phyloP scores from a whole-genome alignment of 1,140 invertebrate species.

The Stratiolaelaps scimitus region DNA sequence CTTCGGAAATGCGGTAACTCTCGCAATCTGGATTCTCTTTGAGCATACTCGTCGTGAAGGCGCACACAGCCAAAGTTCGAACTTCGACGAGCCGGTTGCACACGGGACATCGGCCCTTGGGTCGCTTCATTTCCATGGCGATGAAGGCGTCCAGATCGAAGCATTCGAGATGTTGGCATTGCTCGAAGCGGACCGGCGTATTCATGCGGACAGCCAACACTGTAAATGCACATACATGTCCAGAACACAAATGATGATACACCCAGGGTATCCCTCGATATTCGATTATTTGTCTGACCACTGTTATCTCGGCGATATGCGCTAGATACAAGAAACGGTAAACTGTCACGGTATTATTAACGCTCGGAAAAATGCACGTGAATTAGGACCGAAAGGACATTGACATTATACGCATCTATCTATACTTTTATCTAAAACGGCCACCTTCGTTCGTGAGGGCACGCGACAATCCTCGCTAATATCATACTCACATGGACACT shows the following conservation, averaged over 20 bases:
- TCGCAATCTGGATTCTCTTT: neutral
- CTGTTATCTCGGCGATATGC: too few relatives aligned
- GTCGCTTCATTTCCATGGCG: neutral
- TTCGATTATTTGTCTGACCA: too few relatives aligned
- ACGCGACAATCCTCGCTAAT: too few relatives aligned
- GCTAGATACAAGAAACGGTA: too few relatives aligned
- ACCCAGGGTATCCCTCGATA: neutral
- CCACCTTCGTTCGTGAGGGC: too few relatives aligned
- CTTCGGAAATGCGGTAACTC: neutral
- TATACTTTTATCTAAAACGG: too few relatives aligned
- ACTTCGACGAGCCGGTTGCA: conserved; percentile 7
- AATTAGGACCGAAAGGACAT: too few relatives aligned
- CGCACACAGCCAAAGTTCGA: neutral
- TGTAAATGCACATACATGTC: neutral
- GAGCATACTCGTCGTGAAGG: neutral
- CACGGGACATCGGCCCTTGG: conserved; percentile 13
- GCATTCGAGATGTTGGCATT: conserved; percentile 5
- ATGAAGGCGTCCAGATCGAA: conserved; percentile 18
- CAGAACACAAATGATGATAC: conserved; percentile 8
- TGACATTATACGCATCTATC: too few relatives aligned
- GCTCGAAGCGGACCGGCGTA: conserved; percentile 1
- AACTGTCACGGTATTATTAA: too few relatives aligned
- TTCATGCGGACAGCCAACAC: neutral
- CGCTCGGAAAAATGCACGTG: too few relatives aligned
- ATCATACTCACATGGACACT: conserved; percentile 12